Evolutionary conservation across 2,113 vertebrate genomes (phyloP).

Genomic region (Strix uralensis): DNA sequence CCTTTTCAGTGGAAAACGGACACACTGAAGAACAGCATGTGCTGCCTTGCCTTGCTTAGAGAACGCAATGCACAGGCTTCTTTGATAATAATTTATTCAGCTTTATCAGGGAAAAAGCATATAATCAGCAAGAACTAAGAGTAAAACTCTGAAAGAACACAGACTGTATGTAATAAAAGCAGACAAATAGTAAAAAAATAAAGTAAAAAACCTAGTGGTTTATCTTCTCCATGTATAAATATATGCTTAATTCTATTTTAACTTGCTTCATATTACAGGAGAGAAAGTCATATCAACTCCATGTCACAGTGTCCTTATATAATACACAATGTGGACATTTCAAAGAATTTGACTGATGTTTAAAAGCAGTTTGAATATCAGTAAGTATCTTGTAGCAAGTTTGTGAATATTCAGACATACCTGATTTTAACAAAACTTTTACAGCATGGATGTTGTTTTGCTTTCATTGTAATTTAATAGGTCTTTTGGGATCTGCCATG

Average conservation of each 20-base stretch:
- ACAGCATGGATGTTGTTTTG: slow-evolving; percentile 29
- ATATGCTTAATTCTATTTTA: neutral
- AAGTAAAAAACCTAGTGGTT: neutral
- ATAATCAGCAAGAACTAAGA: neutral
- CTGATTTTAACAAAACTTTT: slow-evolving; percentile 8
- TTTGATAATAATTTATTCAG: neutral
- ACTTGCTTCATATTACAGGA: neutral
- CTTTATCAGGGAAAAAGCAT: neutral
- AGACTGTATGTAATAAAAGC: neutral
- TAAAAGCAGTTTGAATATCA: slow-evolving; percentile 3
- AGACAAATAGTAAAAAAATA: neutral
- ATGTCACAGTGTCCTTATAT: neutral
- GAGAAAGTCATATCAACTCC: neutral
- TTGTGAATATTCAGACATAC: slow-evolving; percentile 10
- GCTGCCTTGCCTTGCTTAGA: neutral
- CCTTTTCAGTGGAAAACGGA: neutral
- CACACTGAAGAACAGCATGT: neutral
- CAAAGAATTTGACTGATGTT: neutral
- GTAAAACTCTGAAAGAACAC: neutral
- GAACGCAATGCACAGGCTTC: neutral
- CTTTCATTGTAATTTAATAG: slow-evolving; percentile 51
- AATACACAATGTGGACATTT: neutral
- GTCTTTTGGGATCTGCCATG: slow-evolving; percentile 43
- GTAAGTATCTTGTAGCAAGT: neutral
- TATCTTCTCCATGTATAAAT: neutral